Evolutionary conservation across 2,113 vertebrate species (phyloP).

Genomic region (Toxotes jaculatrix): DNA sequence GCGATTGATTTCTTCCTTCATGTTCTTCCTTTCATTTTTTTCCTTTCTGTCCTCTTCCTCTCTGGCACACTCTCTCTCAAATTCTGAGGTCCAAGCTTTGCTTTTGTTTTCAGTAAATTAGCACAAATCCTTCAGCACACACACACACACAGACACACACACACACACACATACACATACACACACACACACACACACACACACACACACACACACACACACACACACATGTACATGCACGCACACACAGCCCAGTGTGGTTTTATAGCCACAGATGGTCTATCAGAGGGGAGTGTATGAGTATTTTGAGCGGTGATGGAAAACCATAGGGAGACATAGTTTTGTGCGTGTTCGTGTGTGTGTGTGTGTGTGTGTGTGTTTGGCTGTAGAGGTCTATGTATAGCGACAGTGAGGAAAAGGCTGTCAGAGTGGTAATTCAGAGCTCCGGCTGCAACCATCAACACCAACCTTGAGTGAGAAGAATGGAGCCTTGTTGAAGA

Average conservation of each 20-base stretch:
- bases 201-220: background rate
- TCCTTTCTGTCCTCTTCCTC: background rate
- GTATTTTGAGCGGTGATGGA: conserved; percentile 63
- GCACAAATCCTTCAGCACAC: conserved; percentile 33
- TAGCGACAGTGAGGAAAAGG: conserved; percentile 68
- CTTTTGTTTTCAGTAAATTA: conserved; percentile 63
- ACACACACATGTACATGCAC: background rate
- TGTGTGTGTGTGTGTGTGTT: conserved; percentile 31
- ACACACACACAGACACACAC: background rate
- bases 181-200: background rate
- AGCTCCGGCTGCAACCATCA: conserved; percentile 59
- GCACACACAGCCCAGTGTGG: background rate
- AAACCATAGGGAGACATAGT: conserved; percentile 41
- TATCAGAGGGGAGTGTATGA: conserved; percentile 68
- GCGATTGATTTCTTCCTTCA: background rate
- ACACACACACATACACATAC: background rate
- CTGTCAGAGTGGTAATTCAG: conserved; percentile 71
- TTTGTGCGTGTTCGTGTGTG: conserved; percentile 18
- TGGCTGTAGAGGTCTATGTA: conserved; percentile 59
- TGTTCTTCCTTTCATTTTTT: background rate
- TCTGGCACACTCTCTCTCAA: background rate
- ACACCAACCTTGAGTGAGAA: conserved; percentile 51
- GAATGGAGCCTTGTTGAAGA: conserved; percentile 69
- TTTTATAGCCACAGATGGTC: conserved; percentile 75
- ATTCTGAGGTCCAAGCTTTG: conserved; percentile 37